phyloP scores from a whole-genome alignment of 2,888 invertebrate genomes.

The Campopleginae sp. region DNA sequence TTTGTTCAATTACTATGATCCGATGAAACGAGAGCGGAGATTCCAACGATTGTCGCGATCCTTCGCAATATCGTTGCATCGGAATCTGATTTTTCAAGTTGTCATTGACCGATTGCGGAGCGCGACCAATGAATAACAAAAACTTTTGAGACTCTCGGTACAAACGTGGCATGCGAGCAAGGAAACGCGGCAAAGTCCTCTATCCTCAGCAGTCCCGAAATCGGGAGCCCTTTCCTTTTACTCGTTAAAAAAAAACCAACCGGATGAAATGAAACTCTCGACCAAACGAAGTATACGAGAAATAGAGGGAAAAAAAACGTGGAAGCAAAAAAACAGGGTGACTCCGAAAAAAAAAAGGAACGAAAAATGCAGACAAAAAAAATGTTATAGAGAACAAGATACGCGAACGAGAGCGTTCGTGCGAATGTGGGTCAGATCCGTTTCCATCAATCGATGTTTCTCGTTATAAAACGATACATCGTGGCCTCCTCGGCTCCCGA shows the following conservation, averaged over 20 bases:
- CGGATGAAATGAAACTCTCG: slow-evolving; percentile 26
- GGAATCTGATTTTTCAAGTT: not conserved
- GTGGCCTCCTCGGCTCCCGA: not conserved
- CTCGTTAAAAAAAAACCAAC: slow-evolving; percentile 33
- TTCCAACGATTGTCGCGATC: not conserved
- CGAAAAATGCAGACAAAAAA: not conserved
- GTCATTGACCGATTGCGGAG: not conserved
- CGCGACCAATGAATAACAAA: not conserved
- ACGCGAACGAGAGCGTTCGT: slow-evolving; percentile 26
- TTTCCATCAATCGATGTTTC: slow-evolving; percentile 52
- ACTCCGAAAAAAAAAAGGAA: not conserved
- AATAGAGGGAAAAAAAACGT: slow-evolving; percentile 27
- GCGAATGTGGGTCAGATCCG: slow-evolving; percentile 59
- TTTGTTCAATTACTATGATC: not conserved
- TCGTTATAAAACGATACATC: slow-evolving; percentile 49
- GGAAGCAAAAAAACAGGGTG: not conserved
- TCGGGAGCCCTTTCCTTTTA: slow-evolving; percentile 31
- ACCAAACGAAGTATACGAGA: slow-evolving; percentile 40
- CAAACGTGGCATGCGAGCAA: not conserved
- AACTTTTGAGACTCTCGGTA: not conserved
- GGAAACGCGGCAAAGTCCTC: slow-evolving; percentile 2
- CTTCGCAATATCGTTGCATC: not conserved
- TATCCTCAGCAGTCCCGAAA: slow-evolving; percentile 33
- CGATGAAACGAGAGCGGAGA: too few relatives aligned
- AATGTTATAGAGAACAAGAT: slow-evolving; percentile 24